Evolutionary conservation across 2,888 invertebrate species (phyloP), one percentile per base, ranked within the genome.

Genomic region (Scaptomyza tumidula): DNA sequence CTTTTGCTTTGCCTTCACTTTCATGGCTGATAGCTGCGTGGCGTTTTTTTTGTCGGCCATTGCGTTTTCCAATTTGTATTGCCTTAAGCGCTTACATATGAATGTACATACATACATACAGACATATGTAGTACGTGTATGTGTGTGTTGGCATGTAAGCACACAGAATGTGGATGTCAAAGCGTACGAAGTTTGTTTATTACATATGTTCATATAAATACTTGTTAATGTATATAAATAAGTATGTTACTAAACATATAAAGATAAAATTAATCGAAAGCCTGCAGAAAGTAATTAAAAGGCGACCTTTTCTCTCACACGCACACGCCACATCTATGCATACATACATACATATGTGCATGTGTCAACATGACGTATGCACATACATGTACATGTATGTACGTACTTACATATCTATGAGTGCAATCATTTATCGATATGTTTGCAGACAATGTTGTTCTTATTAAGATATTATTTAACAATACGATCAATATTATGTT

Each of bases 1-100:
- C 63, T 77, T 84, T 61, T 83, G 64, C 76, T 83, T 78, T 73
- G 52, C 73, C 76, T 73, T 69, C 48, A 66, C 64, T 62, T 77
- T 74, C 74, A 67, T 73, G 77, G 67, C 70, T 70, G 77, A 76
- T 77, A 77, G 80, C 78, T 86, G 83, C 83, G 83, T 83, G 83
- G 86, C 83, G 60, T 77, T 86, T 72, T n/a, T n/a, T 85, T 86
- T 72, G 83, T 86, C 86, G 78, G 86, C 86, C 86, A 83, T 83
- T 83, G 79, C 82, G 82, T 85, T 83, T 83, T 80, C 80, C 78
- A 75, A 79, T 81, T 76, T 65, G 50, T 69, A 44, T 69, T 85
- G 85, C 82, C 85, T 82, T 85, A 57, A 69, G 71, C 67, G 66
- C 73, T 66, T 66, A 62, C 63, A 71, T 29, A 56, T 50, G 24